These are phyloP conservation scores for Parambassis ranga DNA, from an alignment of 2,797 vertebrate genomes.

Conservation along the genomic window DNA sequence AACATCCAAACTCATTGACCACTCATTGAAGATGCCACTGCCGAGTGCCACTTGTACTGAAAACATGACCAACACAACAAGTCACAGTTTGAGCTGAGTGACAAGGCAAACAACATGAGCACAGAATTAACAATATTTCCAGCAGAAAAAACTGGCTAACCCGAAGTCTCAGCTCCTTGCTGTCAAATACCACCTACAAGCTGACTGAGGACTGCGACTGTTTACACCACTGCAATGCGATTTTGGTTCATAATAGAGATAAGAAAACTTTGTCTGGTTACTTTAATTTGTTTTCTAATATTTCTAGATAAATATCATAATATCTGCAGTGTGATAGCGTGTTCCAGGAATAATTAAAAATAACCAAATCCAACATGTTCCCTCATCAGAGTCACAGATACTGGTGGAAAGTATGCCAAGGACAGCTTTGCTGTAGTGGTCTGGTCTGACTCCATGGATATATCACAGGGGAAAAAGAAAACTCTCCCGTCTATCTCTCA, in stretches of 20 bases:
- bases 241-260: too few relatives aligned
- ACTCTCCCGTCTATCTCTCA: not conserved
- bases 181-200: not conserved
- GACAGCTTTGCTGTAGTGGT: slow-evolving; percentile 48
- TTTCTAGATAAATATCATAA: too few relatives aligned
- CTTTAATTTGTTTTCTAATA: not conserved
- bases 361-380: slow-evolving; percentile 10
- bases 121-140: not conserved
- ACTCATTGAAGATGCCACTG: not conserved
- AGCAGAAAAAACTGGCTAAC: not conserved
- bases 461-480: slow-evolving; percentile 34
- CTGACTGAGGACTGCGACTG: too few relatives aligned
- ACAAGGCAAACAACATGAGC: not conserved
- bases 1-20: slow-evolving; percentile 4
- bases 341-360: slow-evolving; percentile 2
- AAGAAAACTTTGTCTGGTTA: too few relatives aligned
- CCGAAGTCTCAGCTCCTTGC: not conserved
- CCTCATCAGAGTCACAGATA: slow-evolving; percentile 31
- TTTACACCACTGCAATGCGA: not conserved
- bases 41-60: not conserved
- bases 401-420: slow-evolving; percentile 60
- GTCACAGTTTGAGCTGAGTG: not conserved
- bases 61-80: slow-evolving; percentile 24
- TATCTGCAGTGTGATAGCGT: not conserved
- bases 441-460: slow-evolving; percentile 47